Evolutionary conservation across 2,113 vertebrate species (phyloP).

Genomic region (Brachyhypopomus gauderio): DNA sequence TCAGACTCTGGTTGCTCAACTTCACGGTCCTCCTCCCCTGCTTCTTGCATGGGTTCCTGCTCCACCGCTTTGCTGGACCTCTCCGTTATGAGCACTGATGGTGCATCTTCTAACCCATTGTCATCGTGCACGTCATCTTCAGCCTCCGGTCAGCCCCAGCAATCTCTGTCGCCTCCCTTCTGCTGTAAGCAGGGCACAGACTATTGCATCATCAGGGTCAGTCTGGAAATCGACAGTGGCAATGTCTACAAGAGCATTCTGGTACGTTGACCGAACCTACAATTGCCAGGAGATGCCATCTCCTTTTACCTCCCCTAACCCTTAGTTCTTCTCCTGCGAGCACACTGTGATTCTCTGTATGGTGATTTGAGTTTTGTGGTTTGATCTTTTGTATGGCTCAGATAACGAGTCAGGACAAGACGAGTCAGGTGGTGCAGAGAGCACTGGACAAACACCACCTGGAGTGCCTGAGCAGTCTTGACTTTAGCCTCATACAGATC

Average conservation of each 20-base stretch:
- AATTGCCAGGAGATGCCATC: too few relatives aligned
- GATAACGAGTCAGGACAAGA: slow-evolving; percentile 91
- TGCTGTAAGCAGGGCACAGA: slow-evolving; percentile 78
- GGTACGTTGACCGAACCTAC: slow-evolving; percentile 66
- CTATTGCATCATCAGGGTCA: slow-evolving; percentile 82
- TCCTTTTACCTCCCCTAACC: too few relatives aligned
- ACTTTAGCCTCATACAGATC: slow-evolving; percentile 82
- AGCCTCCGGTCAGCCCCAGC: slow-evolving; percentile 55
- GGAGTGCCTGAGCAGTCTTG: slow-evolving; percentile 62
- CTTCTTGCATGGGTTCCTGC: too few relatives aligned
- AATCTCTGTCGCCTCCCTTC: slow-evolving; percentile 48
- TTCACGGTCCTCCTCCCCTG: slow-evolving; percentile 55
- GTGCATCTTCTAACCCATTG: slow-evolving; percentile 38
- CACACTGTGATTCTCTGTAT: background rate
- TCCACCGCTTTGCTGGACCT: slow-evolving; percentile 71
- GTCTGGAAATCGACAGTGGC: slow-evolving; percentile 77
- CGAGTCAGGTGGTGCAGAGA: slow-evolving; percentile 79
- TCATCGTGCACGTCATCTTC: slow-evolving; percentile 21
- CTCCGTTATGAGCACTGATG: slow-evolving; percentile 38
- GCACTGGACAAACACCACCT: slow-evolving; percentile 85
- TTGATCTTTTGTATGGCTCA: slow-evolving; percentile 53
- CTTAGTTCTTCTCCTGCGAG: too few relatives aligned
- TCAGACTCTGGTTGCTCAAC: slow-evolving; percentile 65
- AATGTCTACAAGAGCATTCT: slow-evolving; percentile 89
- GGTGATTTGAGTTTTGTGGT: too few relatives aligned